phyloP scores from a whole-genome alignment of 1,140 invertebrate genomes.

The Atopsyche davidsoni region DNA sequence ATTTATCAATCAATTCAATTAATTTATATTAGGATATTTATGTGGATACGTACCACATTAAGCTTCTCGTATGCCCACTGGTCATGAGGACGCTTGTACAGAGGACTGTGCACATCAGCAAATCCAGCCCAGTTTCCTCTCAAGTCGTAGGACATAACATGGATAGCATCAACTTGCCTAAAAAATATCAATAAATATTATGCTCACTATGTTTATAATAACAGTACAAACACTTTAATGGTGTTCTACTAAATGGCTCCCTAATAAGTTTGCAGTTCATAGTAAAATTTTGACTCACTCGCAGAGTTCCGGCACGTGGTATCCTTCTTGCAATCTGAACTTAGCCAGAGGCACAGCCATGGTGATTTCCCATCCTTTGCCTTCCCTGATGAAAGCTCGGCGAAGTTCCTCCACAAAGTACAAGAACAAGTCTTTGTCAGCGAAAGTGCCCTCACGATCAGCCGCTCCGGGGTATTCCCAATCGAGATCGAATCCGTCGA shows the following conservation, averaged over 20 bases:
- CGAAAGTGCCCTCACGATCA: conserved; percentile 74
- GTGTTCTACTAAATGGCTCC: background rate
- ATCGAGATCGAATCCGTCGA: conserved; percentile 79
- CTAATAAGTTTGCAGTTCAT: background rate
- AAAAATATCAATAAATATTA: background rate
- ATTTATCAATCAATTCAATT: background rate
- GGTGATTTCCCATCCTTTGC: conserved; percentile 77
- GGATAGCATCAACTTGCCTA: conserved; percentile 71
- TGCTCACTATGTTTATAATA: conserved; percentile 2
- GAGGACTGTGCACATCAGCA: conserved; percentile 79
- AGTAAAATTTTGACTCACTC: conserved; percentile 55
- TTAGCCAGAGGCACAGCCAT: conserved; percentile 82
- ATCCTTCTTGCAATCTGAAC: conserved; percentile 78
- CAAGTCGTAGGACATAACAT: conserved; percentile 88
- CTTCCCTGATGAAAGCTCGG: conserved; percentile 66
- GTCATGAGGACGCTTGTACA: conserved; percentile 77
- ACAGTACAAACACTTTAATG: background rate
- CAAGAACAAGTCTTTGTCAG: conserved; percentile 78
- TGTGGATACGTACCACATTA: conserved; percentile 69
- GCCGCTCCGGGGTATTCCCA: conserved; percentile 85
- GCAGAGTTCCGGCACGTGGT: conserved; percentile 82
- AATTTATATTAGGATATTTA: background rate
- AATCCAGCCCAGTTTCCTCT: conserved; percentile 88
- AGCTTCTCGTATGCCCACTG: conserved; percentile 83
- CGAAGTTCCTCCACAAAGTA: conserved; percentile 76